Evolutionary conservation across 2,888 invertebrate species (phyloP).

Genomic region (Mythimna ferrago): DNA sequence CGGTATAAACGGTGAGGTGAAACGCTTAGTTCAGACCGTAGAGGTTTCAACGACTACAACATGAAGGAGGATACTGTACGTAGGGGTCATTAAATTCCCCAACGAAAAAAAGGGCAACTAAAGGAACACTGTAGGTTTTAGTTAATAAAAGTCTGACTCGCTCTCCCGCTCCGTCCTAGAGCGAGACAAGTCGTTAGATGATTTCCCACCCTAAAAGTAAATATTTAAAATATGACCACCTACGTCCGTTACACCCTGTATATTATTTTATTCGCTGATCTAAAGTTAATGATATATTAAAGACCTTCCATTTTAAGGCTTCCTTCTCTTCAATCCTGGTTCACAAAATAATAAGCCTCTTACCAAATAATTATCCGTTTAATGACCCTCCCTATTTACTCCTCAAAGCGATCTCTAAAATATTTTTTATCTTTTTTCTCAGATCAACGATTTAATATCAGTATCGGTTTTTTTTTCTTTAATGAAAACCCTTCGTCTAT

Average conservation of each 20-base stretch:
- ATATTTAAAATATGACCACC: no score
- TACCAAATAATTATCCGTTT: background rate
- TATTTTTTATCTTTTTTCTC: background rate
- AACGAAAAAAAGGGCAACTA: no score
- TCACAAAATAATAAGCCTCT: constrained; percentile 7
- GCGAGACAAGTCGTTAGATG: no score
- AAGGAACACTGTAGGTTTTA: no score
- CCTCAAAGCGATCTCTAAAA: background rate
- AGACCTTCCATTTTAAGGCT: background rate
- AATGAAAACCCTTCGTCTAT: background rate
- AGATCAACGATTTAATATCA: constrained; percentile 9
- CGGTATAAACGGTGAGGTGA: no score
- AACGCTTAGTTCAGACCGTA: no score
- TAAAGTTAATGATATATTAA: background rate
- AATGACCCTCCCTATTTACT: background rate
- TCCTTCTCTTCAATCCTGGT: background rate
- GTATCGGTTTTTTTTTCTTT: background rate
- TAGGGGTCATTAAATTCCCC: no score
- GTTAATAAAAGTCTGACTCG: no score
- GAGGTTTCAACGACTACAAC: no score
- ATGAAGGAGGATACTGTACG: no score
- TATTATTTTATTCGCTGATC: background rate
- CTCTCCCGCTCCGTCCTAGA: no score
- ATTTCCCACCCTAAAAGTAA: no score
- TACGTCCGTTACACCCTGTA: background rate